Conservation (phyloP, 2,113 vertebrate species). For the Motacilla alba region DNA sequence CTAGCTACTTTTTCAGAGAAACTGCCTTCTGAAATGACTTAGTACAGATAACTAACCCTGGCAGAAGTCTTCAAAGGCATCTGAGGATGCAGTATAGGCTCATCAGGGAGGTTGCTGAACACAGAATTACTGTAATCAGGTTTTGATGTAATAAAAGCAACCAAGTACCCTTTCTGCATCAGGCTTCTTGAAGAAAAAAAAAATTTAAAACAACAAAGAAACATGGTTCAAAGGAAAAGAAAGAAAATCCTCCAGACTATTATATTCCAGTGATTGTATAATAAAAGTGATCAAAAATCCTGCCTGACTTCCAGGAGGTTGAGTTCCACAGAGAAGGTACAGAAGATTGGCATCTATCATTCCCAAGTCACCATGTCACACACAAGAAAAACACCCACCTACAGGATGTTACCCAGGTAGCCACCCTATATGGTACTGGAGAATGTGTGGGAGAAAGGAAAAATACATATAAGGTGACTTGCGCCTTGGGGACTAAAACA, state of each 20-base stretch:
- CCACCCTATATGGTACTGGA: no score
- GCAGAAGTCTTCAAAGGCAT: neutral
- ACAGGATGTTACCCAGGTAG: neutral
- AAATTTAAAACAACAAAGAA: neutral
- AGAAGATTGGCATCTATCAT: neutral
- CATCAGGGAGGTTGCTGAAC: neutral
- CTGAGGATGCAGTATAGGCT: neutral
- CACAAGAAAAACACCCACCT: neutral
- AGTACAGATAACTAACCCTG: neutral
- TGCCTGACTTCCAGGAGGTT: neutral
- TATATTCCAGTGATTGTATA: neutral
- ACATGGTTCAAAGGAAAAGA: neutral
- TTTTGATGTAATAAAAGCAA: conserved; percentile 19
- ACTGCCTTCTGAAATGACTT: neutral
- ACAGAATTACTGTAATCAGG: neutral
- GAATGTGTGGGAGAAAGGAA: neutral
- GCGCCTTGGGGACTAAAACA: neutral
- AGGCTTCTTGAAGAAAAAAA: neutral
- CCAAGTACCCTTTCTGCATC: neutral
- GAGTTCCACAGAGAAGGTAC: neutral
- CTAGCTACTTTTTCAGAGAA: neutral
- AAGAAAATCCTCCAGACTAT: neutral
- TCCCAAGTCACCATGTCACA: neutral
- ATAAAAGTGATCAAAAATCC: neutral
- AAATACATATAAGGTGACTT: neutral